These are phyloP conservation scores for Macrochelys suwanniensis DNA, from an alignment of 2,797 vertebrate species.

Conservation along the genomic window DNA sequence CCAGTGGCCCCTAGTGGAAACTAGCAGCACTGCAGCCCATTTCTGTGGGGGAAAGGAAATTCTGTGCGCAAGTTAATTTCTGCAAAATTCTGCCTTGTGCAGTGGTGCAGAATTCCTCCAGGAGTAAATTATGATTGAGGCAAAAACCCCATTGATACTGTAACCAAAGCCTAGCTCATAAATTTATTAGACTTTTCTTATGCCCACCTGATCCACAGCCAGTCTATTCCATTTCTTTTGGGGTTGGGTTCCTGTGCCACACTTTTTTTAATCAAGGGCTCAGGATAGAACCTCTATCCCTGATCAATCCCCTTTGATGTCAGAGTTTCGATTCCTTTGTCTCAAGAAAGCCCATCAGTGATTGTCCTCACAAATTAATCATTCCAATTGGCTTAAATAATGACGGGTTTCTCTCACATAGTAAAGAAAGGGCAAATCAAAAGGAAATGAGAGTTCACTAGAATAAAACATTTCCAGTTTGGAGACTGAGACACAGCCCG, in stretches of 20 bases:
- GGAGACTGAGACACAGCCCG: neutral
- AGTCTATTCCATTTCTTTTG: neutral
- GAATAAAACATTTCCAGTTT: neutral
- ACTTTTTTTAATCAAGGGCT: neutral
- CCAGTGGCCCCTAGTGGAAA: too few species aligned
- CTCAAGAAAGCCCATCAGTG: neutral
- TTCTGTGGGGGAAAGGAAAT: too few species aligned
- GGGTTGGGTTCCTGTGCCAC: too few species aligned
- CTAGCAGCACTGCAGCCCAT: too few species aligned
- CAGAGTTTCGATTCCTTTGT: neutral
- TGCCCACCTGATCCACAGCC: neutral
- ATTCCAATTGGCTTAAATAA: neutral
- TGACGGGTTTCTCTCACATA: neutral
- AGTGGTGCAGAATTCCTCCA: too few species aligned
- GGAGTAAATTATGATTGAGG: neutral
- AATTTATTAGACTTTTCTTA: neutral
- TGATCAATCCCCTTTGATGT: neutral
- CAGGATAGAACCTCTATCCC: neutral
- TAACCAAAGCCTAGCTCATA: neutral
- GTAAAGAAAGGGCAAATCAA: slow-evolving; percentile 1
- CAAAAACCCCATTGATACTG: neutral
- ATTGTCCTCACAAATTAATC: neutral
- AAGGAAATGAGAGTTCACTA: slow-evolving; percentile 1
- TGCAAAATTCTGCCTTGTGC: too few species aligned
- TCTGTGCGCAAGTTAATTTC: too few species aligned